phyloP scores from a whole-genome alignment of 2,797 vertebrate species.

The Microctenopoma steveboyesi region DNA sequence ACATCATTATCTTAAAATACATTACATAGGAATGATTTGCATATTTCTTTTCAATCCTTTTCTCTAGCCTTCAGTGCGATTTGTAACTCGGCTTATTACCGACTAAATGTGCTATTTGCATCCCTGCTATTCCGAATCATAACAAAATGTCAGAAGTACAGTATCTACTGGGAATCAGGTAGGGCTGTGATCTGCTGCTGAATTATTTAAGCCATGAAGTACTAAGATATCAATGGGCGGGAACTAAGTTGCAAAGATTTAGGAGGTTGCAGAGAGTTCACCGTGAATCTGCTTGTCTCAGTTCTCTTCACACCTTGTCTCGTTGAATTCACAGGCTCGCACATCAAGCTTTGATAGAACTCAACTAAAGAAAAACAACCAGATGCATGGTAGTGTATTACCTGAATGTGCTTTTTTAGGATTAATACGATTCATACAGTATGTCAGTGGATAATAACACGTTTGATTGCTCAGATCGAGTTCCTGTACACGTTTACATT shows the following conservation, averaged over 20 bases:
- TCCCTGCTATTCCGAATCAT: conserved; percentile 30
- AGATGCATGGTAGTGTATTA: conserved; percentile 25
- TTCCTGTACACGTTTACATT: not conserved
- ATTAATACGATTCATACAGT: not conserved
- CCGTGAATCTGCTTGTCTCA: conserved; percentile 58
- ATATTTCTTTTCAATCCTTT: conserved; percentile 19
- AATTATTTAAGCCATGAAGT: conserved; percentile 80
- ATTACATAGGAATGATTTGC: conserved; percentile 29
- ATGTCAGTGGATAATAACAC: too few relatives aligned
- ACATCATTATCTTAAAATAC: conserved; percentile 47
- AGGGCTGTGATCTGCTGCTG: conserved; percentile 61
- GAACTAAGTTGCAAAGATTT: conserved; percentile 56
- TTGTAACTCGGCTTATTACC: conserved; percentile 27
- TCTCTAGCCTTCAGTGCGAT: conserved; percentile 19
- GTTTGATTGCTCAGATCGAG: not conserved
- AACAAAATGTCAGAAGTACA: conserved; percentile 50
- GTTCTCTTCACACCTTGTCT: conserved; percentile 65
- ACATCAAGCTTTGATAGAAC: conserved; percentile 41
- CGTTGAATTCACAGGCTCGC: conserved; percentile 45
- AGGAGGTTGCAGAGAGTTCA: conserved; percentile 80
- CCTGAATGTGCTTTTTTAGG: not conserved
- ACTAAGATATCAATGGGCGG: conserved; percentile 74
- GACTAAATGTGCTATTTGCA: conserved; percentile 25
- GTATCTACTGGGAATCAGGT: conserved; percentile 67
- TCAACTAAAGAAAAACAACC: conserved; percentile 22